Evolutionary conservation across 2,797 vertebrate species (phyloP).

Genomic region (Loriculus beryllinus): DNA sequence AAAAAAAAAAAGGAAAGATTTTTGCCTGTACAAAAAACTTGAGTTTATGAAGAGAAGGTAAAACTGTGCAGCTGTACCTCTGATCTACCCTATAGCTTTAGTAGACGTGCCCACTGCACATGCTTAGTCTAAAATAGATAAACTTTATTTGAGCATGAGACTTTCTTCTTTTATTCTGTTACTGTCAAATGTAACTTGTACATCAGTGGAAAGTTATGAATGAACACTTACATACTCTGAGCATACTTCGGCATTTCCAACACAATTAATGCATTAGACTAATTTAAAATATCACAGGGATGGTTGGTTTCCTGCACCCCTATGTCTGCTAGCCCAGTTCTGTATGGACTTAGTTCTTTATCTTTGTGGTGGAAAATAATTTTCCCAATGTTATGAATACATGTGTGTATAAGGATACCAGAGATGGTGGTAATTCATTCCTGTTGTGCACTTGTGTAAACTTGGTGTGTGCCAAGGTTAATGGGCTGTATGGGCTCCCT

Average conservation of each 20-base stretch:
- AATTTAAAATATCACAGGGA: background rate
- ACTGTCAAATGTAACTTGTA: background rate
- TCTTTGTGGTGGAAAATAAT: background rate
- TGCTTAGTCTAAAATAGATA: background rate
- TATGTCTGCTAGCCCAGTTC: accelerated
- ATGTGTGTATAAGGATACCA: background rate
- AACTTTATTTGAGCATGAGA: background rate
- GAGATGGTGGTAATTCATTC: background rate
- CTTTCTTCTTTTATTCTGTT: background rate
- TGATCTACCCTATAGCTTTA: background rate
- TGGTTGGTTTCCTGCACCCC: accelerated
- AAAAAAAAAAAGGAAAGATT: background rate
- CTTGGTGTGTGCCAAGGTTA: background rate
- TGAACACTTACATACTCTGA: accelerated
- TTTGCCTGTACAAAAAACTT: background rate
- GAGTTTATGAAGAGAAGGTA: background rate
- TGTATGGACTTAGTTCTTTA: background rate
- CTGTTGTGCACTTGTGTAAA: background rate
- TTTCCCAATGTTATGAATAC: background rate
- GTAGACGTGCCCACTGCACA: background rate
- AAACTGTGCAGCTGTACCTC: background rate
- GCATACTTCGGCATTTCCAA: background rate
- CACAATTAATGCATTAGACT: accelerated
- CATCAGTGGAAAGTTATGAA: background rate
- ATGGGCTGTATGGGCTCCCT: background rate